phyloP scores from a whole-genome alignment of 1,140 invertebrate species.

The Brachystomella parvula region DNA sequence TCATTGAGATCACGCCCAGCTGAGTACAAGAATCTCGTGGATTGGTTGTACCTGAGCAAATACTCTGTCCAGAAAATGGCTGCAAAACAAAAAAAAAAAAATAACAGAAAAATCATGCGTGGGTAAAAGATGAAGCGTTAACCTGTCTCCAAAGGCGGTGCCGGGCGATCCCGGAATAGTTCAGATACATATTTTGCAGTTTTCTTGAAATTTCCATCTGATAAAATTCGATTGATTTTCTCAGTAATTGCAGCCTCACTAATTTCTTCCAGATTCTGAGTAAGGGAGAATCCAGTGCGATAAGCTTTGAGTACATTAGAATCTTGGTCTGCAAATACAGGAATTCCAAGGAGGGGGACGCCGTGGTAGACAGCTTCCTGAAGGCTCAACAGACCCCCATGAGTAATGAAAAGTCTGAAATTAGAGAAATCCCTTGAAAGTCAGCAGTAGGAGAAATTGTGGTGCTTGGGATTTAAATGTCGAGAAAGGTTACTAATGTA shows the following conservation, averaged over 20 bases:
- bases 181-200: not conserved
- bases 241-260: not conserved
- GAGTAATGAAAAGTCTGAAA: constrained; percentile 54
- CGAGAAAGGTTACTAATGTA: no score
- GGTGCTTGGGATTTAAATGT: no score
- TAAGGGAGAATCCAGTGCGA: constrained; percentile 17
- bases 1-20: not conserved
- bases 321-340: constrained; percentile 53
- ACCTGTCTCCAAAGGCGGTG: not conserved
- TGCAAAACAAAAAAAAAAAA: not conserved
- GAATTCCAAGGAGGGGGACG: constrained; percentile 54
- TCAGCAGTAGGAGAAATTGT: no score
- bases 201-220: not conserved
- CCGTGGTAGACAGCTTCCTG: constrained; percentile 52
- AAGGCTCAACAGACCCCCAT: constrained; percentile 55
- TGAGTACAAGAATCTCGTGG: not conserved
- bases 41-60: not conserved
- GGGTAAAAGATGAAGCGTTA: no score
- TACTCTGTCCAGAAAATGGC: constrained; percentile 1
- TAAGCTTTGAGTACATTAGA: constrained; percentile 42
- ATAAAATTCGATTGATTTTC: not conserved
- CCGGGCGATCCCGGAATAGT: constrained; percentile 12
- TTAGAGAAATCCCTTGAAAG: constrained; percentile 39
- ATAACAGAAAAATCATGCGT: not conserved
- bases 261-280: constrained; percentile 11